Evolutionary conservation across 2,113 vertebrate species (phyloP).

Genomic region (Oncorhynchus tshawytscha): DNA sequence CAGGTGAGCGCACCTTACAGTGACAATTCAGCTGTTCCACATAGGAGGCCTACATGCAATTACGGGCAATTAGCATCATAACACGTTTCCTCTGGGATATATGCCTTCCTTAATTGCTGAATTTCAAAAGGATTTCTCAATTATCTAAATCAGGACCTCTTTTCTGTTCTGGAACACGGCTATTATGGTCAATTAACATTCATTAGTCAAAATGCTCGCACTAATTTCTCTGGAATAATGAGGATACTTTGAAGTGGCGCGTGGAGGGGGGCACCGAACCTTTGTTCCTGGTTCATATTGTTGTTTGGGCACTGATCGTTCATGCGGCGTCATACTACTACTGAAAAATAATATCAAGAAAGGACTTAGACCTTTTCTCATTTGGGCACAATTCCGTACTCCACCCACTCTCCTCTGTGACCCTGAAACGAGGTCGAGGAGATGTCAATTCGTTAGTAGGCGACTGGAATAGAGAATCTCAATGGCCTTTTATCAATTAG

Average conservation of each 20-base stretch:
- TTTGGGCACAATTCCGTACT: no score
- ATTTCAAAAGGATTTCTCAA: constrained; percentile 73
- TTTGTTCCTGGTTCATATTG: constrained; percentile 48
- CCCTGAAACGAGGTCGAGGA: no score
- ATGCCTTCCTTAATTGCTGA: constrained; percentile 66
- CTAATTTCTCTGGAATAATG: constrained; percentile 69
- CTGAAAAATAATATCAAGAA: background rate
- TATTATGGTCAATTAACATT: constrained; percentile 73
- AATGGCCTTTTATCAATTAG: no score
- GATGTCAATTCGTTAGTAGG: no score
- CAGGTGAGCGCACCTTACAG: constrained; percentile 45
- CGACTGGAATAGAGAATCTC: no score
- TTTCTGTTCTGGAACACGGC: constrained; percentile 61
- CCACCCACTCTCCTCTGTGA: no score
- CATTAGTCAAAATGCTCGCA: constrained; percentile 71
- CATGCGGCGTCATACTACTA: constrained; percentile 12
- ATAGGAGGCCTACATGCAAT: constrained; percentile 46
- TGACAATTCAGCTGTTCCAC: constrained; percentile 35
- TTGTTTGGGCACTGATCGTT: constrained; percentile 49
- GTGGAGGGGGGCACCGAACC: constrained; percentile 39
- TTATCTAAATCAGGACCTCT: constrained; percentile 72
- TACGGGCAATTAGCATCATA: constrained; percentile 69
- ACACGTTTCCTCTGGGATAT: constrained; percentile 57
- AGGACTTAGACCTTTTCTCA: no score
- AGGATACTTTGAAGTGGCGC: constrained; percentile 59